These are phyloP conservation scores for Caenorhabditis japonica DNA, from an alignment of 2,888 invertebrate genomes.

Conservation along the genomic window DNA sequence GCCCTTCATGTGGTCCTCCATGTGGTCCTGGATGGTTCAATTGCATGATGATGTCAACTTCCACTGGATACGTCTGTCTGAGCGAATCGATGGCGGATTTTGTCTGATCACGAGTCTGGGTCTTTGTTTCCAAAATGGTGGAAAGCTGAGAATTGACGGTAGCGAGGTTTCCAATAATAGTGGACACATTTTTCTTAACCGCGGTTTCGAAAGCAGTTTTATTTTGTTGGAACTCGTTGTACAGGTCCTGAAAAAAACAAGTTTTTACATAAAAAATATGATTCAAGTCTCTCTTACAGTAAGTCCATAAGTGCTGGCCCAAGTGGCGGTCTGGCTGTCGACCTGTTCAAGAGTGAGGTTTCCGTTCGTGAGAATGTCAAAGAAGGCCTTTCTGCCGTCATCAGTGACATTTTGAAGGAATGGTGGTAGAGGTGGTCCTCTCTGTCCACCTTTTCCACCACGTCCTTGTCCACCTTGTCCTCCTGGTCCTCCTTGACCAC, in stretches of 20 bases:
- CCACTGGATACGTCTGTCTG: constrained; percentile 35
- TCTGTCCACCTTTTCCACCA: constrained; percentile 30
- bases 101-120: constrained; percentile 43
- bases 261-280: too few species aligned
- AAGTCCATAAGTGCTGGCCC: constrained; percentile 58
- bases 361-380: constrained; percentile 50
- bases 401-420: constrained; percentile 57
- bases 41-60: constrained; percentile 38
- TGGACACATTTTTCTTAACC: constrained; percentile 33
- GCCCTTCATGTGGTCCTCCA: constrained; percentile 17
- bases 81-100: constrained; percentile 36
- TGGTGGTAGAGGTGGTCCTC: constrained; percentile 53
- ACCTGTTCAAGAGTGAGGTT: constrained; percentile 50
- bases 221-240: constrained; percentile 48
- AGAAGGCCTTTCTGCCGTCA: constrained; percentile 50
- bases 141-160: constrained; percentile 37
- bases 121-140: constrained; percentile 43
- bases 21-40: constrained; percentile 33
- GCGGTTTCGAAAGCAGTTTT: constrained; percentile 33
- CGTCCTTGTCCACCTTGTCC: constrained; percentile 26
- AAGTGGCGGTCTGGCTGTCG: constrained; percentile 45
- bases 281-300: too few species aligned
- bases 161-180: constrained; percentile 42
- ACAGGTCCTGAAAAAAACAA: constrained; percentile 42
- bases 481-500: constrained; percentile 13